These are phyloP conservation scores for Eublepharis macularius DNA, from an alignment of 2,113 vertebrate species.

Conservation along the genomic window DNA sequence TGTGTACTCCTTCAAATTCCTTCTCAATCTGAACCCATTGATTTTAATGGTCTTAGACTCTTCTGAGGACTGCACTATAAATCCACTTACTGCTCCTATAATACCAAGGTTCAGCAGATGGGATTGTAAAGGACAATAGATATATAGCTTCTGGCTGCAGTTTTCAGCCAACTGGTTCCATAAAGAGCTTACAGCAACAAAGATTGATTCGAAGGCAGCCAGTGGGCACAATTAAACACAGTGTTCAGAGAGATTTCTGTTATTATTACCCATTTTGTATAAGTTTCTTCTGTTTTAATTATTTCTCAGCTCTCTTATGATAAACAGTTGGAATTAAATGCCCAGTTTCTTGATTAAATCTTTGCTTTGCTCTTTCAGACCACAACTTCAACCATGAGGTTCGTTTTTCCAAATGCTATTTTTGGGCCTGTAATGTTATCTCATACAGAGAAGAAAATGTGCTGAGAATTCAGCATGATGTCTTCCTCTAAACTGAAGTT, in stretches of 20 bases:
- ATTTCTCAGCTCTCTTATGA: constrained; percentile 55
- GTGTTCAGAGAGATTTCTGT: constrained; percentile 35
- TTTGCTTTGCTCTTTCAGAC: constrained; percentile 42
- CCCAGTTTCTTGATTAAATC: constrained; percentile 69
- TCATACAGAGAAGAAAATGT: constrained; percentile 44
- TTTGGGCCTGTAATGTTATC: constrained; percentile 33
- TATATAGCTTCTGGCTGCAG: background rate
- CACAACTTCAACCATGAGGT: constrained; percentile 60
- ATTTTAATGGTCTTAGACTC: too few relatives aligned
- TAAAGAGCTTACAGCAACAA: background rate
- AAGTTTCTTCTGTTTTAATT: constrained; percentile 66
- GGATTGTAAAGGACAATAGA: too few relatives aligned
- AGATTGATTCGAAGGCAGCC: constrained; percentile 37
- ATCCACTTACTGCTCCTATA: background rate
- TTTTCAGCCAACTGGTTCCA: background rate
- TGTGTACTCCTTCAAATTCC: too few relatives aligned
- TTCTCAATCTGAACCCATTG: too few relatives aligned
- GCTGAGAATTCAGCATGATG: constrained; percentile 25
- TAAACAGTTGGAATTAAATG: constrained; percentile 70
- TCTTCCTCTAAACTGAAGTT: constrained; percentile 26
- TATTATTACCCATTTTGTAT: constrained; percentile 36
- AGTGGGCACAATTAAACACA: constrained; percentile 57
- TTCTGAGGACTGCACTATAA: too few relatives aligned
- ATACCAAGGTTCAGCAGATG: constrained; percentile 23
- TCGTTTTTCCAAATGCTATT: constrained; percentile 62